These are phyloP conservation scores for Ploceus nigricollis DNA, from an alignment of 2,113 vertebrate species.

Conservation along the genomic window DNA sequence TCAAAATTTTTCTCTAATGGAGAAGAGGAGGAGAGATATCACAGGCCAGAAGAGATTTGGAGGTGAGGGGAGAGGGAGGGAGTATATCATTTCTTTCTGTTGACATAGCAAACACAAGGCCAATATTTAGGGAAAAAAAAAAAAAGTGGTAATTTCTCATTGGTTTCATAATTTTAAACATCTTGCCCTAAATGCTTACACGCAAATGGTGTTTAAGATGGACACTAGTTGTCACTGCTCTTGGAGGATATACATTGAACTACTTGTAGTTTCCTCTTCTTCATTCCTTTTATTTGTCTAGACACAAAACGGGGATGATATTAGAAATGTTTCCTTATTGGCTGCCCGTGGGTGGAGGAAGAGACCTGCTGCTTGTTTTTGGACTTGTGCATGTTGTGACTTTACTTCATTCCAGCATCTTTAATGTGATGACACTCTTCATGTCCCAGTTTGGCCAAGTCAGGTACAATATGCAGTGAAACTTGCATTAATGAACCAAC, in stretches of 20 bases:
- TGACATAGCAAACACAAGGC: conserved; percentile 57
- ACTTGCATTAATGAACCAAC: conserved; percentile 47
- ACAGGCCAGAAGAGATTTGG: neutral
- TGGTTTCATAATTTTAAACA: neutral
- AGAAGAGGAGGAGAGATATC: neutral
- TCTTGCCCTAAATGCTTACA: neutral
- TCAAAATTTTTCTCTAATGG: neutral
- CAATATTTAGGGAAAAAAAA: neutral
- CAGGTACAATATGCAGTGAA: conserved; percentile 57
- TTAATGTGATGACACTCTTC: conserved; percentile 56
- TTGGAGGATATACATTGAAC: conserved; percentile 26
- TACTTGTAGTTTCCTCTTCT: conserved; percentile 63
- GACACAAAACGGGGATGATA: conserved; percentile 63
- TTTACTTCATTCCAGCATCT: conserved; percentile 64
- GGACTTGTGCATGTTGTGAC: conserved; percentile 67
- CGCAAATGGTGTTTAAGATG: neutral
- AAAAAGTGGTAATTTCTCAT: neutral
- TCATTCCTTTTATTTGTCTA: conserved; percentile 54
- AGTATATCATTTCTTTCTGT: conserved; percentile 19
- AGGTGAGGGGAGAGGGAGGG: neutral
- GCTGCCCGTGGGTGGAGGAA: conserved; percentile 55
- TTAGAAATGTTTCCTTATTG: conserved; percentile 66
- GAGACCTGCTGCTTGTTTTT: conserved; percentile 61
- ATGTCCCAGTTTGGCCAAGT: conserved; percentile 61
- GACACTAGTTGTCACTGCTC: neutral